Evolutionary conservation across 2,888 invertebrate genomes (phyloP).

Genomic region (Caenorhabditis sulstoni): DNA sequence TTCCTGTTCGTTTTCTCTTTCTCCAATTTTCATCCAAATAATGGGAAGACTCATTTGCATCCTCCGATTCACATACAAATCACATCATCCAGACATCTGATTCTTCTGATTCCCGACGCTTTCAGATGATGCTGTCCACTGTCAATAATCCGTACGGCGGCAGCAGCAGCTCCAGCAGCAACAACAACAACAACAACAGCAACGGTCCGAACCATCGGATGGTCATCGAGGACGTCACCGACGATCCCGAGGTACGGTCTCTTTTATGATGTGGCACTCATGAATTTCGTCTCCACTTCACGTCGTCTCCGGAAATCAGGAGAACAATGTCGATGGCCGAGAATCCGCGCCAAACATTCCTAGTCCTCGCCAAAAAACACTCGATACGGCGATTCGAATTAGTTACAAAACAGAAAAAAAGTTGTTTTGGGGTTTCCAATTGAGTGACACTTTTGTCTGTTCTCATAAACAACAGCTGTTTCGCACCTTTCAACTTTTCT

Average conservation of each 20-base stretch:
- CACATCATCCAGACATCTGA: neutral
- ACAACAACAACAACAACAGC: slow-evolving; percentile 46
- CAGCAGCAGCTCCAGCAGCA: slow-evolving; percentile 29
- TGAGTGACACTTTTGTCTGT: neutral
- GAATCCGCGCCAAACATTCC: too few relatives aligned
- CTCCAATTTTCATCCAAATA: slow-evolving; percentile 9
- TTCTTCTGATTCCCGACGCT: neutral
- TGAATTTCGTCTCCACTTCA: too few relatives aligned
- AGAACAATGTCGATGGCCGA: too few relatives aligned
- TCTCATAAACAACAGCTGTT: slow-evolving; percentile 13
- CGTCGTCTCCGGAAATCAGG: too few relatives aligned
- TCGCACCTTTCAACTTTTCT: neutral
- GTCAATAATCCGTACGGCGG: slow-evolving; percentile 53
- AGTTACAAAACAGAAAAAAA: too few relatives aligned
- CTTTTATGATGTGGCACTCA: neutral
- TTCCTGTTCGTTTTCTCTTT: slow-evolving; percentile 3
- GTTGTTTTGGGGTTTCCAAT: slow-evolving; percentile 13
- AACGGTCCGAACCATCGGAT: slow-evolving; percentile 57
- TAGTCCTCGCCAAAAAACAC: too few relatives aligned
- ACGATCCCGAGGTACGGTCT: slow-evolving; percentile 72
- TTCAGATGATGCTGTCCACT: slow-evolving; percentile 63
- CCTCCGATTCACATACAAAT: slow-evolving; percentile 6
- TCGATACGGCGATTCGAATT: too few relatives aligned
- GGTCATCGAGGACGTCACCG: slow-evolving; percentile 77
- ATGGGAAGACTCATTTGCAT: neutral